Conservation (phyloP, 2,797 vertebrate species). For the Cirrhinus mrigala region DNA sequence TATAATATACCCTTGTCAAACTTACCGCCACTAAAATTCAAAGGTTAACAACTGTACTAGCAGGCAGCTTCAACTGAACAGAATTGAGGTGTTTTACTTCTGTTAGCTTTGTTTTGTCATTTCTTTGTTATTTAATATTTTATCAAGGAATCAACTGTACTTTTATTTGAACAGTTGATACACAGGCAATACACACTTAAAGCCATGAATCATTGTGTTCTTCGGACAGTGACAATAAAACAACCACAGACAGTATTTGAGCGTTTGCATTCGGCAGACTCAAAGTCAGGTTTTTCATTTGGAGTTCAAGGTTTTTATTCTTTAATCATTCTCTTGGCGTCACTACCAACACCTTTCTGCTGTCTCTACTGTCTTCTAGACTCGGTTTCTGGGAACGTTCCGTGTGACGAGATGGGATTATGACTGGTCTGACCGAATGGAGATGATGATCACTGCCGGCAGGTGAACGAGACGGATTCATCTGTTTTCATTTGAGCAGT, state of each 20-base stretch:
- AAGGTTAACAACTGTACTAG: too few species aligned
- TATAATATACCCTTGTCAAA: too few species aligned
- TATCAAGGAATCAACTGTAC: not conserved
- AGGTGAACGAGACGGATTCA: slow-evolving; percentile 67
- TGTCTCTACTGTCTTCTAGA: slow-evolving; percentile 62
- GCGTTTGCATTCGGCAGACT: too few species aligned
- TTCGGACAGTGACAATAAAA: not conserved
- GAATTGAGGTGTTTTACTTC: too few species aligned
- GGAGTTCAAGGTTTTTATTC: too few species aligned
- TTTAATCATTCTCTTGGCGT: not conserved
- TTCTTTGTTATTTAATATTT: not conserved
- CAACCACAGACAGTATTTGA: too few species aligned
- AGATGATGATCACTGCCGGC: slow-evolving; percentile 65
- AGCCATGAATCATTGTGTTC: not conserved
- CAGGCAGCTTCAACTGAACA: too few species aligned
- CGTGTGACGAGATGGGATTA: slow-evolving; percentile 45
- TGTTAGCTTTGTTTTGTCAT: not conserved
- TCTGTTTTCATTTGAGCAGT: not conserved
- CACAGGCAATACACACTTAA: not conserved
- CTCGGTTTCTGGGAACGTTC: slow-evolving; percentile 67
- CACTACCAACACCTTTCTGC: not conserved
- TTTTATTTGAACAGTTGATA: not conserved
- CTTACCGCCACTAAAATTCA: too few species aligned
- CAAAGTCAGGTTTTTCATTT: not conserved
- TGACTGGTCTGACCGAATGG: slow-evolving; percentile 69